These are phyloP conservation scores for Chlorocebus sabaeus DNA, from an alignment of 2,113 vertebrate species.

Conservation along the genomic window DNA sequence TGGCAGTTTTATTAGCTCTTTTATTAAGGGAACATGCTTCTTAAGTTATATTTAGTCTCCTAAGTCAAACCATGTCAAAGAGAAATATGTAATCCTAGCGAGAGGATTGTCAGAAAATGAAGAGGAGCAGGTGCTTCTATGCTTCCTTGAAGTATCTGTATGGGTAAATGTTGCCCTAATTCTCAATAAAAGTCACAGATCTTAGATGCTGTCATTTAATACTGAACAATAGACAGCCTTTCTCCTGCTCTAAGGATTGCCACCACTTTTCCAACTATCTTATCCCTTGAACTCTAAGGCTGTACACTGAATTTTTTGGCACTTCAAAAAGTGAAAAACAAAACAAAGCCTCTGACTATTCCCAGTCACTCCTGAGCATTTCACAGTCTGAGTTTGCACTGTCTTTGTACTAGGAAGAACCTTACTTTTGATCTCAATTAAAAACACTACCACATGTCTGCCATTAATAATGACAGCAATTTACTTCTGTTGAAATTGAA, in stretches of 20 bases:
- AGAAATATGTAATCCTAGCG: background rate
- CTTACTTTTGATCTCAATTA: slow-evolving; percentile 76
- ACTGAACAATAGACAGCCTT: background rate
- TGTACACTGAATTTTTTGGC: background rate
- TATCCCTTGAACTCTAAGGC: slow-evolving; percentile 9
- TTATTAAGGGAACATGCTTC: slow-evolving; percentile 45
- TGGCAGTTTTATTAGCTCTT: slow-evolving; percentile 31
- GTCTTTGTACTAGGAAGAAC: slow-evolving; percentile 51
- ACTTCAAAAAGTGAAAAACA: background rate
- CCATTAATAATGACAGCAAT: slow-evolving; percentile 79
- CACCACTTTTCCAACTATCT: slow-evolving; percentile 28
- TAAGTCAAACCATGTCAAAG: slow-evolving; percentile 1
- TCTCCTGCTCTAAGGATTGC: background rate
- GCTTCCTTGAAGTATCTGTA: background rate
- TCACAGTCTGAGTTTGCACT: background rate
- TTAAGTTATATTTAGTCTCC: slow-evolving; percentile 43
- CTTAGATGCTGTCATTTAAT: background rate
- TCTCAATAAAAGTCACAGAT: slow-evolving; percentile 17
- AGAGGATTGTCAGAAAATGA: background rate
- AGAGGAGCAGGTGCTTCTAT: background rate
- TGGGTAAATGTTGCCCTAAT: background rate
- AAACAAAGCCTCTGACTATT: background rate
- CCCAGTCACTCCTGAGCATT: background rate
- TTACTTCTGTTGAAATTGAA: slow-evolving; percentile 80
- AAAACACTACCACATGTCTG: slow-evolving; percentile 73